phyloP scores from a whole-genome alignment of 1,140 invertebrate species.

The Mamestra configurata region DNA sequence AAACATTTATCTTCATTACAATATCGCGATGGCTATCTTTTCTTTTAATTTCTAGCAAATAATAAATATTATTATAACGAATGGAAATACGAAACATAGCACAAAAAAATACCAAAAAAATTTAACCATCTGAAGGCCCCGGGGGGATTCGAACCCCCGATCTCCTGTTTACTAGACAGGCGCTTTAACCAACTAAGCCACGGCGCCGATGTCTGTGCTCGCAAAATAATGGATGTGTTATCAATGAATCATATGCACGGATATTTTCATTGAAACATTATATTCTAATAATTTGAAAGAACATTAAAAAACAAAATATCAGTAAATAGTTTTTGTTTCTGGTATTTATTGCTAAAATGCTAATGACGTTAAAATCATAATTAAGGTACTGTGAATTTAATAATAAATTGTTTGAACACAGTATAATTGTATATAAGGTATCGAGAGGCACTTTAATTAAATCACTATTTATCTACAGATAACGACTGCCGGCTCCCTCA shows the following conservation, averaged over 20 bases:
- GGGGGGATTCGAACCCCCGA: conserved; percentile 90
- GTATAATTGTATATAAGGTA: no score
- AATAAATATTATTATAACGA: no score
- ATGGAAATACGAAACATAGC: conserved; percentile 3
- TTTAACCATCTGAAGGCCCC: conserved; percentile 82
- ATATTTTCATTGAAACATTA: no score
- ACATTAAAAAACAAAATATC: background rate
- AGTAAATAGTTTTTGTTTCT: background rate
- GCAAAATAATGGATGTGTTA: background rate
- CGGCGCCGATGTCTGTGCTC: conserved; percentile 79
- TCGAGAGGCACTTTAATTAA: no score
- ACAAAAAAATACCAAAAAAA: conserved; percentile 53
- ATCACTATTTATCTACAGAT: conserved; percentile 59
- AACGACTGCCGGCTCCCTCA: conserved; percentile 71
- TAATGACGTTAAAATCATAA: background rate
- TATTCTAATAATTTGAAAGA: no score
- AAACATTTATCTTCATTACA: no score
- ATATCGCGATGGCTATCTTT: no score
- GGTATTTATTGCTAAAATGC: background rate
- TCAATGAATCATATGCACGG: no score
- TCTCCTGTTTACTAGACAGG: conserved; percentile 91
- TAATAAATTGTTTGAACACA: no score
- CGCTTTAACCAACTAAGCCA: conserved; percentile 90
- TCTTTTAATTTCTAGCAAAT: no score
- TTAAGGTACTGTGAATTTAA: background rate